Percentiles rank a stretch among this genome's conserved stretches.
phyloP scores from a whole-genome alignment of 1,140 invertebrate species.

The Lamellibrachia luymesi region DNA sequence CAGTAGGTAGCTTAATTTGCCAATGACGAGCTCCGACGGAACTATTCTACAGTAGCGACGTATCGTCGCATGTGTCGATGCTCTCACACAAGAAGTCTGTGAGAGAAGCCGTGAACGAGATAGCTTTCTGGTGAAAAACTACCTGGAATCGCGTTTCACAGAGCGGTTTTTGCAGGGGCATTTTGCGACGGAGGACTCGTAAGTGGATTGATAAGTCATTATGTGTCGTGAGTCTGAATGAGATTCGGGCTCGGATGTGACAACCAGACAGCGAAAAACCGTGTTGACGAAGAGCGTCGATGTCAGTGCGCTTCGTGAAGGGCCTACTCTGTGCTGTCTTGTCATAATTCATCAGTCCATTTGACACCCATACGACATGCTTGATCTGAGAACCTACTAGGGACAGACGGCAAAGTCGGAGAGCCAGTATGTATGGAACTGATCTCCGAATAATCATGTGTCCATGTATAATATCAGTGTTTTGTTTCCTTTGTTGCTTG shows the following conservation, averaged over 20 bases:
- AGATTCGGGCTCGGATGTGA: neutral
- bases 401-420: neutral
- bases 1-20: neutral
- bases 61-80: neutral
- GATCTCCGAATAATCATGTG: too few relatives aligned
- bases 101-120: neutral
- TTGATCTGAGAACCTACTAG: too few relatives aligned
- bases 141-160: neutral
- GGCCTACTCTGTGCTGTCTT: too few relatives aligned
- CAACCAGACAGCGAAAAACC: neutral
- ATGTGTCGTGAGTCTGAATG: neutral
- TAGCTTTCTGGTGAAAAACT: neutral
- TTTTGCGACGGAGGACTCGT: neutral
- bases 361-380: too few relatives aligned
- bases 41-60: neutral
- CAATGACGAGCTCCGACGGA: neutral
- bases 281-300: too few relatives aligned
- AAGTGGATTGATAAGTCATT: neutral
- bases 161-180: neutral
- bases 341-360: too few relatives aligned
- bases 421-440: neutral
- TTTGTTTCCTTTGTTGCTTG: neutral
- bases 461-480: neutral
- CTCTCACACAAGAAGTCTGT: neutral
- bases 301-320: too few relatives aligned